Conservation (phyloP, 1,140 invertebrate species). For the Rhopalosiphum padi region DNA sequence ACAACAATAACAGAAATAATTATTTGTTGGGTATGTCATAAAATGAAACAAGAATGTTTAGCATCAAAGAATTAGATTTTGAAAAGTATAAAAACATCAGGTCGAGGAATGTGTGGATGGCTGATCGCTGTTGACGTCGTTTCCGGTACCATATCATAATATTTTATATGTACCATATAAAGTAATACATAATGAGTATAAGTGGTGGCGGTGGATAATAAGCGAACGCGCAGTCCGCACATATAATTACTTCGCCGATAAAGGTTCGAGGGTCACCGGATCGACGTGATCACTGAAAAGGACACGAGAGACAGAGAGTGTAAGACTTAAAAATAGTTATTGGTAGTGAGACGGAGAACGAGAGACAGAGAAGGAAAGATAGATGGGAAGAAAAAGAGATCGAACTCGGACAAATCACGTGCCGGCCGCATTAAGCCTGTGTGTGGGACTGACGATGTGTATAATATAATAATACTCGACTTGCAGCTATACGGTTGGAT, state of each 20-base stretch:
- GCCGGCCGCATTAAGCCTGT: not conserved
- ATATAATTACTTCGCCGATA: not conserved
- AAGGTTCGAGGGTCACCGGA: not conserved
- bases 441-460: not conserved
- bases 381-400: not conserved
- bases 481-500: not conserved
- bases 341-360: too few relatives aligned
- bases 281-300: slow-evolving; percentile 10
- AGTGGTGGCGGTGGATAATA: not conserved
- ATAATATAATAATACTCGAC: slow-evolving; percentile 4
- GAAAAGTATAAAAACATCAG: not conserved
- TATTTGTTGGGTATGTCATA: not conserved
- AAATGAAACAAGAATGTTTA: not conserved
- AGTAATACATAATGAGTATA: not conserved
- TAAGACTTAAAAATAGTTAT: not conserved
- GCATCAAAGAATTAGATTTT: not conserved
- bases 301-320: not conserved
- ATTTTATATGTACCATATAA: not conserved
- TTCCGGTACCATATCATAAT: not conserved
- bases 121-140: not conserved
- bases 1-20: not conserved
- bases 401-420: slow-evolving; percentile 40
- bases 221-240: not conserved
- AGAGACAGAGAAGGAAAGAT: not conserved
- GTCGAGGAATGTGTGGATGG: not conserved